A percentile compares a stretch with the other conserved stretches of the same genome.
These are phyloP conservation scores for Brachyptera putata DNA, from an alignment of 2,888 invertebrate species.

Conservation along the genomic window DNA sequence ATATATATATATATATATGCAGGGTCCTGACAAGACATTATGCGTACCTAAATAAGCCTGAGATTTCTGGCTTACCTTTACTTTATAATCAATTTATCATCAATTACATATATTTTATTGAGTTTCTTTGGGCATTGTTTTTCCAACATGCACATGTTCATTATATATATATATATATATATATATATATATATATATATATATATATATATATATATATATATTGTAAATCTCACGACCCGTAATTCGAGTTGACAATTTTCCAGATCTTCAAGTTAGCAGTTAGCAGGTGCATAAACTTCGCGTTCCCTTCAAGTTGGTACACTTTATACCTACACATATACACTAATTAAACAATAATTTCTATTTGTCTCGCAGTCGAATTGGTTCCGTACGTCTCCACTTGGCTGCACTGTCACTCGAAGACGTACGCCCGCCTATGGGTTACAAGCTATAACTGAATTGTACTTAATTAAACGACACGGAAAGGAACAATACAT, in stretches of 20 bases:
- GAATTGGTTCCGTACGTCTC: conserved; percentile 7
- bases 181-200: too few relatives aligned
- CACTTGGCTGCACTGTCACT: conserved; percentile 16
- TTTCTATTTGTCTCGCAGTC: conserved; percentile 21
- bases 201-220: too few relatives aligned
- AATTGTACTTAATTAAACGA: conserved; percentile 32
- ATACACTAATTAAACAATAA: conserved; percentile 26
- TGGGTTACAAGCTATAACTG: conserved; percentile 23
- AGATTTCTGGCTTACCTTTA: too few relatives aligned
- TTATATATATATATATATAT: too few relatives aligned
- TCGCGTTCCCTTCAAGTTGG: conserved; percentile 9
- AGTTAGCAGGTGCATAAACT: background rate
- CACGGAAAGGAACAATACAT: conserved; percentile 30
- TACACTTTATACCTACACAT: background rate
- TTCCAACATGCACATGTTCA: too few relatives aligned
- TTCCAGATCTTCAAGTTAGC: background rate
- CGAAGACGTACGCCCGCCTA: background rate
- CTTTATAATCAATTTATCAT: too few relatives aligned
- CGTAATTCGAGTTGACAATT: background rate
- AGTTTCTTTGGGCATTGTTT: too few relatives aligned
- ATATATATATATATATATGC: too few relatives aligned
- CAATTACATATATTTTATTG: too few relatives aligned
- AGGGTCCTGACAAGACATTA: too few relatives aligned
- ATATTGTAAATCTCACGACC: too few relatives aligned
- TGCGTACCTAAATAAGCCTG: too few relatives aligned